These are phyloP conservation scores for Stratiomys singularior DNA, from an alignment of 2,888 invertebrate species.

Conservation along the genomic window DNA sequence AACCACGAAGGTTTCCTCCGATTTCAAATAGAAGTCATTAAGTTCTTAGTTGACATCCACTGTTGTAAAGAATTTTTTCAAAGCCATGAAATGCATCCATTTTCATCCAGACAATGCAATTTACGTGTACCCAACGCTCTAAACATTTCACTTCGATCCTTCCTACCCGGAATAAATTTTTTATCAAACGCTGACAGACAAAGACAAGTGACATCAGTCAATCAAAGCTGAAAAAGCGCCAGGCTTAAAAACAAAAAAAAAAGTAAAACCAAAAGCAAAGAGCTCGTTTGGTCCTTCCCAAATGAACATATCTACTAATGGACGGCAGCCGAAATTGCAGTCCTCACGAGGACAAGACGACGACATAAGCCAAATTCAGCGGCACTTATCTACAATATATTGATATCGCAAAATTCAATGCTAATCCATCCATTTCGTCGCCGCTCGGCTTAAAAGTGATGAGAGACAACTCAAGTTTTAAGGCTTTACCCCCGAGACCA, in stretches of 20 bases:
- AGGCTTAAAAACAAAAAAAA: conserved; percentile 10
- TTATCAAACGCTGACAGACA: conserved; percentile 17
- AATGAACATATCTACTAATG: conserved; percentile 38
- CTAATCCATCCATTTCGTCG: conserved; percentile 23
- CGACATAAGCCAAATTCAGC: conserved; percentile 25
- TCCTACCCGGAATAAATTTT: conserved; percentile 7
- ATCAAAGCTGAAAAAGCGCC: conserved; percentile 29
- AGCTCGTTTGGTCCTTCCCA: neutral
- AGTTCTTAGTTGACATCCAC: too few relatives aligned
- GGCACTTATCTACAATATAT: conserved; percentile 36
- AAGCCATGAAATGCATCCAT: too few relatives aligned
- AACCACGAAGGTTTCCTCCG: too few relatives aligned
- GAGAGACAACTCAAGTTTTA: conserved; percentile 27
- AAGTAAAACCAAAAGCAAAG: too few relatives aligned
- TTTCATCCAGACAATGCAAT: too few relatives aligned
- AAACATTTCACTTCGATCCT: too few relatives aligned
- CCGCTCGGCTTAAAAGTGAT: conserved; percentile 9
- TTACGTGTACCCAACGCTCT: too few relatives aligned
- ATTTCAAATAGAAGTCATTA: too few relatives aligned
- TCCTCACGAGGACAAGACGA: neutral
- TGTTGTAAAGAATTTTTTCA: too few relatives aligned
- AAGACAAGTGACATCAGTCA: conserved; percentile 40
- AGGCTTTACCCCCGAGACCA: neutral
- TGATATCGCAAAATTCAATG: conserved; percentile 32
- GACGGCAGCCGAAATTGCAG: conserved; percentile 2